Evolutionary conservation across 1,140 invertebrate genomes (phyloP), one percentile per base, ranked within the genome.

Genomic region (Ceratitis capitata): DNA sequence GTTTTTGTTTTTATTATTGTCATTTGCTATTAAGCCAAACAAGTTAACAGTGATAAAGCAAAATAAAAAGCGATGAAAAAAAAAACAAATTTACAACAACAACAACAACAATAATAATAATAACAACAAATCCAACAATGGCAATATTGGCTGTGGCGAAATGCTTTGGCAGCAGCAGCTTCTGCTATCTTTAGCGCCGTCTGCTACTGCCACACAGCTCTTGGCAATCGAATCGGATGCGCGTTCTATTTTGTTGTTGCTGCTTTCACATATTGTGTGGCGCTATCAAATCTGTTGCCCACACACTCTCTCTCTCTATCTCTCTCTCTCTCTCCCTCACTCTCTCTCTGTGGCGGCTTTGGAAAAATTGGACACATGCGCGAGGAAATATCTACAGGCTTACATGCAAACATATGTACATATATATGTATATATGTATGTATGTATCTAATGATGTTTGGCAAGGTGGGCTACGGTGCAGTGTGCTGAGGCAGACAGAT

Each of bases 61-160:
- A 56, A n/a, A n/a, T n/a, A 56, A 56, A 56, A n/a, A 56, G 19
- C 45, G 12, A 12, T 12, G 51, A 56, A n/a, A 56, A 7, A n/a
- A 56, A 78, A 78, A 45, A n/a, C n/a, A n/a, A n/a, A n/a, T n/a
- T n/a, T n/a, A n/a, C 69, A 78, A 78, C 69, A 78, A 78, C 45
- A 47, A 14, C 1, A 78, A 42, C 69, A 78, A 53, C n/a, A 19
- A 19, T 53, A 53, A 53, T 53, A 16, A n/a, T n/a, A n/a, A n/a
- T n/a, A n/a, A n/a, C n/a, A n/a, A n/a, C n/a, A n/a, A n/a, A n/a
- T n/a, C n/a, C 14, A 56, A 56, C 2, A 56, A 64, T 45, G 19
- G 16, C n/a, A 26, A 12, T 26, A 19, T 26, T 39, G 69, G 39
- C 39, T 16, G 69, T 26, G 45, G 3, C 23, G 39, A 78, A 78